These are phyloP conservation scores for Drosophila kuntzei DNA, from an alignment of 2,888 invertebrate genomes.

Conservation along the genomic window DNA sequence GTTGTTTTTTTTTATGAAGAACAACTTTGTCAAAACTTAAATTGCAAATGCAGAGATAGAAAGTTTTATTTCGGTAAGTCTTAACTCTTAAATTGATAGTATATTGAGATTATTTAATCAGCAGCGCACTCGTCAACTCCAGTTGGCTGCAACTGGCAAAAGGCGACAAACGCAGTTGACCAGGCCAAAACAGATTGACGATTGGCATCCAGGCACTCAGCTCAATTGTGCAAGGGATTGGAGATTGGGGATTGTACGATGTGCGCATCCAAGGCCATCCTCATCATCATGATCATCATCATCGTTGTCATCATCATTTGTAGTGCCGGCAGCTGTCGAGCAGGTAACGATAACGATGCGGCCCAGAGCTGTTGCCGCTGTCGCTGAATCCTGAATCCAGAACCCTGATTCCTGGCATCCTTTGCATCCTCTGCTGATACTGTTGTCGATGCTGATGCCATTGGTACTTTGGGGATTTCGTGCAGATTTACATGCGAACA, in stretches of 20 bases:
- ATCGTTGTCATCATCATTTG: constrained; percentile 1
- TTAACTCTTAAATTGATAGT: not conserved
- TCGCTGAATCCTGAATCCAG: constrained; percentile 38
- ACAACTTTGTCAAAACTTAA: too few relatives aligned
- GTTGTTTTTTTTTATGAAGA: too few relatives aligned
- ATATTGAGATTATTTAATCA: not conserved
- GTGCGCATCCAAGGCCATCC: constrained; percentile 54
- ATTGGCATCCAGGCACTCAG: constrained; percentile 66
- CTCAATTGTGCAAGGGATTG: constrained; percentile 76
- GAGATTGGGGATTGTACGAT: constrained; percentile 22
- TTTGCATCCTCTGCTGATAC: constrained; percentile 38
- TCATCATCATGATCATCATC: constrained; percentile 24
- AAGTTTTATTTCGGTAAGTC: too few relatives aligned
- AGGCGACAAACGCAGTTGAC: constrained; percentile 37
- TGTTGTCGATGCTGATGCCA: constrained; percentile 45
- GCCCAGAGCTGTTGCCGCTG: constrained; percentile 44
- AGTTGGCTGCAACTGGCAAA: constrained; percentile 23
- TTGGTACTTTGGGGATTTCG: constrained; percentile 80
- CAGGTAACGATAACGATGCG: constrained; percentile 47
- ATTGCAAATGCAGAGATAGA: too few relatives aligned
- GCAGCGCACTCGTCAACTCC: constrained; percentile 12
- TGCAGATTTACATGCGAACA: constrained; percentile 82
- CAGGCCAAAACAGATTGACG: constrained; percentile 53
- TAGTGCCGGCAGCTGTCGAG: not conserved
- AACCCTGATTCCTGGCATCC: constrained; percentile 39